Evolutionary conservation across 2,797 vertebrate genomes (phyloP).

Genomic region (Rhynchonycteris naso): DNA sequence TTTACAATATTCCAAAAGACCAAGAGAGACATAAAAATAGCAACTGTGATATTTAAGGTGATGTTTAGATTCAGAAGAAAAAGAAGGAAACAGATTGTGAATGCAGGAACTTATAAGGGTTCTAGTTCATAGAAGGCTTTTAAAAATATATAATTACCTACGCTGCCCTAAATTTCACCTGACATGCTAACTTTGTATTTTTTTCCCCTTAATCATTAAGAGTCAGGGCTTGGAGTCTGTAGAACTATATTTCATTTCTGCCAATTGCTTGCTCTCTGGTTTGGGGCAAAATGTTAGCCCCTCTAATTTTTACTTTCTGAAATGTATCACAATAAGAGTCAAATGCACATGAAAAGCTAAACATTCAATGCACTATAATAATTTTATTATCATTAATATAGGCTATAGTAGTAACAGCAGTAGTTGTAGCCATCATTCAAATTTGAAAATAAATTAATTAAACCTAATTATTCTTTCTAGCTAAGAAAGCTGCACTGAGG

Average conservation of each 20-base stretch:
- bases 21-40: constrained; percentile 18
- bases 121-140: background rate
- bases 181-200: background rate
- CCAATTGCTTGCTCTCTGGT: background rate
- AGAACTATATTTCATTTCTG: background rate
- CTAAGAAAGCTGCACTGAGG: background rate
- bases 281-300: background rate
- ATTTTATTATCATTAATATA: background rate
- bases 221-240: background rate
- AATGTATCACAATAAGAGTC: background rate
- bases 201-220: background rate
- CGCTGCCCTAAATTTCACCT: background rate
- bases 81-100: background rate
- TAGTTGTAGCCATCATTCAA: background rate
- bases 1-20: background rate
- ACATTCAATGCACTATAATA: background rate
- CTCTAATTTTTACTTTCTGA: background rate
- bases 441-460: background rate
- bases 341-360: background rate
- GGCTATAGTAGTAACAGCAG: background rate
- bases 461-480: background rate
- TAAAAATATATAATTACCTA: background rate
- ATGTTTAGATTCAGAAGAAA: background rate
- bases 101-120: background rate
- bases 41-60: background rate